Evolutionary conservation across 2,113 vertebrate species (phyloP).

Genomic region (Diphyllodes magnificus): DNA sequence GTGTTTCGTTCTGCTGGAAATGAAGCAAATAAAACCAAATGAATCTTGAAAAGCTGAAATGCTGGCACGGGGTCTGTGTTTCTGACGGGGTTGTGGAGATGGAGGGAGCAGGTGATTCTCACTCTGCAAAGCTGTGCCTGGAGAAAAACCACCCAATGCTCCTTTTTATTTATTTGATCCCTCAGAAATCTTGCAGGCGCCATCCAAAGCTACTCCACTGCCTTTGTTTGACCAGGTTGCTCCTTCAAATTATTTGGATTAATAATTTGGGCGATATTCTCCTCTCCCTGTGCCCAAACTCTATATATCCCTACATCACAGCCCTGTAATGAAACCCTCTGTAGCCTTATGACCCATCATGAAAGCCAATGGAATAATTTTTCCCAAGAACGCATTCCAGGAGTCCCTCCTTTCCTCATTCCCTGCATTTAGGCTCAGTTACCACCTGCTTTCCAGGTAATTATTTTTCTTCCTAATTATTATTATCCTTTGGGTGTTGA

Average conservation of each 20-base stretch:
- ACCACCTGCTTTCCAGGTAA: neutral
- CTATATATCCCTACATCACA: neutral
- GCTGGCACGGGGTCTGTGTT: fast-evolving
- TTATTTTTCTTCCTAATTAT: neutral
- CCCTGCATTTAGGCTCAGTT: neutral
- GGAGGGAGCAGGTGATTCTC: neutral
- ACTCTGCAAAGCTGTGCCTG: neutral
- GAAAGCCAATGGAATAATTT: neutral
- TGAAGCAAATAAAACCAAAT: slow-evolving; percentile 15
- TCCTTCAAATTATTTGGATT: neutral
- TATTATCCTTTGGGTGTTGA: neutral
- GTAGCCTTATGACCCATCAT: neutral
- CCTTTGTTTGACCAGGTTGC: neutral
- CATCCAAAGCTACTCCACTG: neutral
- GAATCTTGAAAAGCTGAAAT: neutral
- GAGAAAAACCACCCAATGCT: neutral
- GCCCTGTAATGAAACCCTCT: neutral
- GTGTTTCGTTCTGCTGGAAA: neutral
- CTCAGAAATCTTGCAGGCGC: neutral
- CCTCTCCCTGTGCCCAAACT: neutral
- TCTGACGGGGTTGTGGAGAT: fast-evolving
- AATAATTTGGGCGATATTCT: neutral
- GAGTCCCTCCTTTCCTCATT: neutral
- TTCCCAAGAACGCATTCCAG: neutral
- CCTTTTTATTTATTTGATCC: neutral